Evolutionary conservation across 1,140 invertebrate species (phyloP).

Genomic region (Panagrolaimus sp.): DNA sequence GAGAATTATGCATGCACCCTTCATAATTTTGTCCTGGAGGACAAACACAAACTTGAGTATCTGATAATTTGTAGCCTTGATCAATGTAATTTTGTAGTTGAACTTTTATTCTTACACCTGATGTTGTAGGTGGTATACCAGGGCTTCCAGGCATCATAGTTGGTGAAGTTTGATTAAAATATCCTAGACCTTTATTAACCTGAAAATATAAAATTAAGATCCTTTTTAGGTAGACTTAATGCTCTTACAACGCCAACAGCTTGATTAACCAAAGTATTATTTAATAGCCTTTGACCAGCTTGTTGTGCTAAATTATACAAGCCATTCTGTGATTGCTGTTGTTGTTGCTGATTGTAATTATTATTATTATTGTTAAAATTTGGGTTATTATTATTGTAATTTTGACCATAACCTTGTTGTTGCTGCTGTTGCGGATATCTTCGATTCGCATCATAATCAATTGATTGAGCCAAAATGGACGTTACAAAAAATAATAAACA

Average conservation of each 20-base stretch:
- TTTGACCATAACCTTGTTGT: not conserved
- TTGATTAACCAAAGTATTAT: not conserved
- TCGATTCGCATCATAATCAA: not conserved
- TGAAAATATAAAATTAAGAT: not conserved
- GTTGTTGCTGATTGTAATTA: not conserved
- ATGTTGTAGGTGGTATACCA: not conserved
- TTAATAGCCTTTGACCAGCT: not conserved
- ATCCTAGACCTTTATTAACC: not conserved
- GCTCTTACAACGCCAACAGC: not conserved
- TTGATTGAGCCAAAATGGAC: not conserved
- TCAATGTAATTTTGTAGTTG: not conserved
- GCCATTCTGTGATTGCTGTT: not conserved
- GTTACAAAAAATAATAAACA: constrained; percentile 3
- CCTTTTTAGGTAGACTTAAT: not conserved
- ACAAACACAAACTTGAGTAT: not conserved
- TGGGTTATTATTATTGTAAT: not conserved
- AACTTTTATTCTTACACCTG: constrained; percentile 1
- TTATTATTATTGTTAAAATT: not conserved
- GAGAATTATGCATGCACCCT: not conserved
- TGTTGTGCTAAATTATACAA: not conserved
- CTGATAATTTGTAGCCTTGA: not conserved
- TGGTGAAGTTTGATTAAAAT: not conserved
- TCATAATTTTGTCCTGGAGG: not conserved
- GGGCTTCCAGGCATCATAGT: not conserved
- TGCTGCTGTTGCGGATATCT: not conserved